These are phyloP conservation scores for Sardinella longiceps DNA, from an alignment of 2,797 vertebrate genomes.

Conservation along the genomic window DNA sequence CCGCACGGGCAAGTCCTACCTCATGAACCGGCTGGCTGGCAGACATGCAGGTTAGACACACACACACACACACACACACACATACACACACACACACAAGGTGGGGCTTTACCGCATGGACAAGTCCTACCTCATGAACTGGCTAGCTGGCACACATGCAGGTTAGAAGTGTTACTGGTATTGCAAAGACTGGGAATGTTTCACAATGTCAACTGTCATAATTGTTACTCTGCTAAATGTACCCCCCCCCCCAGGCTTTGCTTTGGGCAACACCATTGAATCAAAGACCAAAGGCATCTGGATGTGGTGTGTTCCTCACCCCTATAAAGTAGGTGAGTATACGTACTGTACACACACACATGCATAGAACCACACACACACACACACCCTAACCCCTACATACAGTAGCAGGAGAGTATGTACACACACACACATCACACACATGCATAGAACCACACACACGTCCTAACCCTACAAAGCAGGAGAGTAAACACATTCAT, in stretches of 20 bases:
- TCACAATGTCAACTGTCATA: background rate
- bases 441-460: background rate
- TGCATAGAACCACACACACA: background rate
- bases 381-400: too few relatives aligned
- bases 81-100: too few relatives aligned
- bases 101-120: too few relatives aligned
- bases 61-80: too few relatives aligned
- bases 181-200: too few relatives aligned
- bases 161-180: background rate
- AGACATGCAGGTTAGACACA: background rate
- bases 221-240: background rate
- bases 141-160: background rate
- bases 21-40: background rate
- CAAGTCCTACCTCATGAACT: slow-evolving; percentile 10
- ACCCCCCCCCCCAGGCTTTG: slow-evolving; percentile 61
- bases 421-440: background rate
- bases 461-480: too few relatives aligned
- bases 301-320: slow-evolving; percentile 73
- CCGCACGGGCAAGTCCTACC: background rate
- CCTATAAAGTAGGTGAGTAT: background rate
- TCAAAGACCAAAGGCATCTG: slow-evolving; percentile 73
- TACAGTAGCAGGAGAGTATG: too few relatives aligned
- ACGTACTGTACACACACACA: background rate
- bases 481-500: background rate
- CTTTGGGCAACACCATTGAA: slow-evolving; percentile 60